Percentiles rank a stretch among this genome's conserved stretches.
Evolutionary conservation across 2,888 invertebrate genomes (phyloP).

Genomic region (Erebia epiphron): DNA sequence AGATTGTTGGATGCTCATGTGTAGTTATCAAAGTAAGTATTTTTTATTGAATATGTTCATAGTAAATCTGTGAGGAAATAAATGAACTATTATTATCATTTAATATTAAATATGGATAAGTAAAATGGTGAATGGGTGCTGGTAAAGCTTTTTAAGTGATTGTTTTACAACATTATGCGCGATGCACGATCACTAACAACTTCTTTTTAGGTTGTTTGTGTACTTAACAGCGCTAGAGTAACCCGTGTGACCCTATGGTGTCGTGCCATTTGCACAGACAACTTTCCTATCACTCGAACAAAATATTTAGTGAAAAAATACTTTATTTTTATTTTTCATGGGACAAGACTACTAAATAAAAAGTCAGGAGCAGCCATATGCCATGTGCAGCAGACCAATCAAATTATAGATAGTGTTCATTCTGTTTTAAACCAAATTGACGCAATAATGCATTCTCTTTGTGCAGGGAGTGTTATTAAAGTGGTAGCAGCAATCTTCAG

Average conservation of each 20-base stretch:
- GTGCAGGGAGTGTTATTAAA: too few relatives aligned
- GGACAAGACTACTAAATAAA: neutral
- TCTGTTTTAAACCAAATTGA: too few relatives aligned
- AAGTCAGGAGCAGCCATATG: neutral
- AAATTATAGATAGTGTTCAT: too few relatives aligned
- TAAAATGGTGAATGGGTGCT: neutral
- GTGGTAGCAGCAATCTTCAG: too few relatives aligned
- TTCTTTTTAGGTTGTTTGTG: conserved; percentile 51
- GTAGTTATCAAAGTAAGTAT: conserved; percentile 94
- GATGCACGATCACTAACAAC: conserved; percentile 66
- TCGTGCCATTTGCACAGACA: conserved; percentile 58
- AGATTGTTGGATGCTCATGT: conserved; percentile 99
- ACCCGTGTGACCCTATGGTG: conserved; percentile 72
- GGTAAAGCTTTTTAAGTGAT: neutral
- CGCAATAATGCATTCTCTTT: too few relatives aligned
- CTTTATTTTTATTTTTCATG: neutral
- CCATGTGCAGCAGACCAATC: too few relatives aligned
- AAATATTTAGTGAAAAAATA: neutral
- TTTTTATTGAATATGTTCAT: neutral
- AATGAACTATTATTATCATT: neutral
- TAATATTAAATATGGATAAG: neutral
- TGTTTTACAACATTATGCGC: conserved; percentile 48
- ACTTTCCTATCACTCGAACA: conserved; percentile 75
- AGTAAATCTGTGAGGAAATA: too few relatives aligned
- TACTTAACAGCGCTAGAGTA: conserved; percentile 58